Evolutionary conservation across 2,888 invertebrate species (phyloP).

Genomic region (Meiosimyza decipiens): DNA sequence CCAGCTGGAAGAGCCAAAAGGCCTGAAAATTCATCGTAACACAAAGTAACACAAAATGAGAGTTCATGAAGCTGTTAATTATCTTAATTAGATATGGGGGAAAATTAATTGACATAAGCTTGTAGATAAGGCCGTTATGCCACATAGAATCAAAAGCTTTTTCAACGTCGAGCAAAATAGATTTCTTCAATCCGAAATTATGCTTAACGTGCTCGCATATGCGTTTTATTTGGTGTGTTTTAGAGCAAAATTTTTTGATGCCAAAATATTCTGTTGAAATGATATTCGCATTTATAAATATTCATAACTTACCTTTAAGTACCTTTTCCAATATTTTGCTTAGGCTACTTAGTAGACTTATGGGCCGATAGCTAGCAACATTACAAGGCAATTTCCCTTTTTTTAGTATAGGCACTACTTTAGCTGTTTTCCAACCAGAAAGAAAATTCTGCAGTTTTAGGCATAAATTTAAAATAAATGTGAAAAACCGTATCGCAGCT

Average conservation of each 20-base stretch:
- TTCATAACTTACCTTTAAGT: conserved; percentile 29
- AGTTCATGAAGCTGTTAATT: conserved; percentile 8
- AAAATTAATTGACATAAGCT: conserved; percentile 14
- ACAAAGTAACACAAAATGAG: background rate
- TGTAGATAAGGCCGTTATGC: conserved; percentile 9
- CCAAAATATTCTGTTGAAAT: conserved; percentile 36
- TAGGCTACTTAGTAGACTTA: conserved; percentile 32
- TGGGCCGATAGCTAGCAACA: conserved; percentile 31
- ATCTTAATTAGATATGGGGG: conserved; percentile 12
- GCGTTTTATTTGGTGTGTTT: conserved; percentile 15
- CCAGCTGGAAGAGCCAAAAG: conserved; percentile 16
- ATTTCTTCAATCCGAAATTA: background rate
- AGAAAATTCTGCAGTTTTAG: conserved; percentile 36
- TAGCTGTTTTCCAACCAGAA: conserved; percentile 31
- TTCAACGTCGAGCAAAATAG: background rate
- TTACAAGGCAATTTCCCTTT: conserved; percentile 16
- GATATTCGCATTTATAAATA: conserved; percentile 20
- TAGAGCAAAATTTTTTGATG: conserved; percentile 5
- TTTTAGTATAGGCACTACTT: conserved; percentile 34
- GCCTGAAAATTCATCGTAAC: conserved; percentile 1
- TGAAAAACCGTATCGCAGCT: conserved; percentile 14
- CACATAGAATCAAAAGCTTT: conserved; percentile 17
- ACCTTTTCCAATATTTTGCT: conserved; percentile 37
- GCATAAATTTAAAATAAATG: conserved; percentile 36
- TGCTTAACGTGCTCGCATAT: conserved; percentile 6